Conservation (phyloP, 2,888 invertebrate species). For the Hemistola chrysoprasaria region DNA sequence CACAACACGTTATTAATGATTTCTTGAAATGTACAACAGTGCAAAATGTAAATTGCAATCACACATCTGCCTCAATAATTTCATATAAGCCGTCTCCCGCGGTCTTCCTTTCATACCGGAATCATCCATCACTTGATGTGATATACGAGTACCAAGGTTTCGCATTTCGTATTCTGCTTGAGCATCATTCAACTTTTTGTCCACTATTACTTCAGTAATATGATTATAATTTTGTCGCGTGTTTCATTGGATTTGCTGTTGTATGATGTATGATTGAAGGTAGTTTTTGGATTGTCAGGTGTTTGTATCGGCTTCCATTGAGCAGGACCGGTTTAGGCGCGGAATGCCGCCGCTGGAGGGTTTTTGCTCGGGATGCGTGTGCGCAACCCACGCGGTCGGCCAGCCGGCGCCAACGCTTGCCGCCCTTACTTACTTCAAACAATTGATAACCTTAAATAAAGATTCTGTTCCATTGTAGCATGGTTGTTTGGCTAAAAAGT, state of each 20-base stretch:
- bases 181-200: constrained; percentile 69
- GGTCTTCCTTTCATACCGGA: constrained; percentile 45
- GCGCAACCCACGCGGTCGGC: constrained; percentile 63
- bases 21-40: too few relatives aligned
- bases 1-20: too few relatives aligned
- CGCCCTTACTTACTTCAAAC: constrained; percentile 55
- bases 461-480: too few relatives aligned
- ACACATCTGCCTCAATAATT: constrained; percentile 12
- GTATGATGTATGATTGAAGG: constrained; percentile 35
- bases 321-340: constrained; percentile 68
- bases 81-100: constrained; percentile 22
- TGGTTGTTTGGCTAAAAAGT: too few relatives aligned
- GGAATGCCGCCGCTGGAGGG: constrained; percentile 69
- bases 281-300: constrained; percentile 41
- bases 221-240: constrained; percentile 64
- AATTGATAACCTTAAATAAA: constrained; percentile 49
- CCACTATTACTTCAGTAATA: constrained; percentile 63
- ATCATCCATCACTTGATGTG: constrained; percentile 52
- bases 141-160: constrained; percentile 46
- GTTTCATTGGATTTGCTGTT: constrained; percentile 40
- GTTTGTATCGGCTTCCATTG: constrained; percentile 66
- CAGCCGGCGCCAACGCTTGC: constrained; percentile 56
- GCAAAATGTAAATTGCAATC: constrained; percentile 2
- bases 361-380: constrained; percentile 67
- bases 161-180: constrained; percentile 60